A percentile compares a stretch with the other conserved stretches of the same genome.
phyloP scores from a whole-genome alignment of 2,113 vertebrate species.

The Petrocephalus microphthalmus region DNA sequence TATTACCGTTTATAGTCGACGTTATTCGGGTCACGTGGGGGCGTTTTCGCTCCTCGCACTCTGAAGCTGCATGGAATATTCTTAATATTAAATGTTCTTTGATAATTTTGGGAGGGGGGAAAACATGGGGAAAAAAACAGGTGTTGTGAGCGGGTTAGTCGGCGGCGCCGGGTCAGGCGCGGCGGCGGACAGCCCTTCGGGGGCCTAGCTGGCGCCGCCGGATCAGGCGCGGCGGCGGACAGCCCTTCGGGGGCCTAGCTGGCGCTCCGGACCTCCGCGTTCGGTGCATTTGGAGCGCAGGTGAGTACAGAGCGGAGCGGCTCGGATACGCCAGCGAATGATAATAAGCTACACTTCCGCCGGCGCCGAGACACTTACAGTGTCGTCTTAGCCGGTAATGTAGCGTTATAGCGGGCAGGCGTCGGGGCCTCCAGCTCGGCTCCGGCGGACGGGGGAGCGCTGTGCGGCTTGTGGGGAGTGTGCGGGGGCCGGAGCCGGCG shows the following conservation, averaged over 20 bases:
- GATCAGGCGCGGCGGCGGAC: constrained; percentile 13
- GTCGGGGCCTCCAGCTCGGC: neutral
- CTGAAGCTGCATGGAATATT: neutral
- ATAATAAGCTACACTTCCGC: neutral
- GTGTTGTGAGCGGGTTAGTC: neutral
- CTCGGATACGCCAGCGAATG: neutral
- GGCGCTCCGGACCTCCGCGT: neutral
- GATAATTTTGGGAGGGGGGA: no score
- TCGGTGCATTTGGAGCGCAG: neutral
- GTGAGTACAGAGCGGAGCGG: neutral
- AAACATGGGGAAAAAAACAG: neutral
- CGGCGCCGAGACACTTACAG: neutral
- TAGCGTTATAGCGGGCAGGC: neutral
- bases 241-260: constrained; percentile 9
- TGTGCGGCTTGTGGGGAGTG: neutral
- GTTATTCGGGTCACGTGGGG: neutral
- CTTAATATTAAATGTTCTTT: neutral
- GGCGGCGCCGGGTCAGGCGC: neutral
- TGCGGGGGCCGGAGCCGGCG: neutral
- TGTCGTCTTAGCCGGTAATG: neutral
- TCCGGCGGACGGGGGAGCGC: neutral
- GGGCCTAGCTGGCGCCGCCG: neutral
- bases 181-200: neutral
- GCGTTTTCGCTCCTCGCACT: neutral
- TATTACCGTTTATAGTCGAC: neutral